Conservation (phyloP, 2,797 vertebrate genomes). For the Intellagama lesueurii region DNA sequence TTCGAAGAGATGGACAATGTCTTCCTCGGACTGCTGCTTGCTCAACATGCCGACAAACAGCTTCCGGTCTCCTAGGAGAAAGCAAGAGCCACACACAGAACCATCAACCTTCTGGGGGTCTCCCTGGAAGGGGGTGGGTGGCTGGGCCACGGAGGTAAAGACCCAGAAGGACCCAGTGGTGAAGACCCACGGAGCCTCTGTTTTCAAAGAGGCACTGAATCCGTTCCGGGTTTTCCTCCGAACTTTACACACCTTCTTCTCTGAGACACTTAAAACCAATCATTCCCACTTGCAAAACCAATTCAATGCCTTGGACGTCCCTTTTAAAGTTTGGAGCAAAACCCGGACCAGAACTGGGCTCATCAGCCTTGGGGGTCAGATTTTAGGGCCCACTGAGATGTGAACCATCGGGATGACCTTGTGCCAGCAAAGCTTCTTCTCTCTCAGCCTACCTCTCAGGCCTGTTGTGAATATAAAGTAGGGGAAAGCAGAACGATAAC, state of each 20-base stretch:
- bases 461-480: background rate
- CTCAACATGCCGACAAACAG: slow-evolving; percentile 99
- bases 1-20: slow-evolving; percentile 97
- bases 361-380: no score
- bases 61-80: slow-evolving; percentile 97
- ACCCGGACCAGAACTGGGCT: no score
- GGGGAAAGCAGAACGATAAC: background rate
- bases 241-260: no score
- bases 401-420: no score
- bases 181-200: background rate
- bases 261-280: no score
- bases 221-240: no score
- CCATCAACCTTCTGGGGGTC: slow-evolving; percentile 73
- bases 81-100: slow-evolving; percentile 66
- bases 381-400: no score
- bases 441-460: background rate
- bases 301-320: no score
- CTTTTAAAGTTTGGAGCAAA: no score
- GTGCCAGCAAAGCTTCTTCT: background rate
- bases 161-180: background rate
- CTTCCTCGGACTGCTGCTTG: slow-evolving; percentile 99
- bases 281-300: no score
- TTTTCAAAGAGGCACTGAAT: no score
- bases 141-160: background rate
- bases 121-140: slow-evolving; percentile 10